Evolutionary conservation across 2,797 vertebrate genomes (phyloP).

Genomic region (Botia almorhae): DNA sequence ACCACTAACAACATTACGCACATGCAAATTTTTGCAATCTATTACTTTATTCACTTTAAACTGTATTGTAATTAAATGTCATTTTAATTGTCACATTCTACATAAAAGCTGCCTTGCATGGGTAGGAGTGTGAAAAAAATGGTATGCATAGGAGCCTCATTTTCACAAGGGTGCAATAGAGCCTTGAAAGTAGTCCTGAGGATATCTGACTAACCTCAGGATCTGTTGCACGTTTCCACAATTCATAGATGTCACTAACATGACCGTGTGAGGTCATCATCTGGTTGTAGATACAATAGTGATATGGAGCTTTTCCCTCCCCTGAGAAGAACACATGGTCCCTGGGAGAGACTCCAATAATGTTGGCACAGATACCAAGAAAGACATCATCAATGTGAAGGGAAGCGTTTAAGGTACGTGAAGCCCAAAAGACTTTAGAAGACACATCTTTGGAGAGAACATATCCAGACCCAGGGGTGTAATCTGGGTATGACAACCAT

Average conservation of each 20-base stretch:
- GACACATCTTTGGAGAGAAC: constrained; percentile 89
- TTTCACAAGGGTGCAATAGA: constrained; percentile 88
- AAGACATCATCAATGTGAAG: constrained; percentile 97
- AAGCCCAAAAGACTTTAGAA: constrained; percentile 86
- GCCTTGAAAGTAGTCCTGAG: constrained; percentile 78
- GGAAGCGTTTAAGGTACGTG: constrained; percentile 87
- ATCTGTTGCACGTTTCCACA: constrained; percentile 87
- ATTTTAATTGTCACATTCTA: constrained; percentile 62
- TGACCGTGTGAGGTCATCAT: constrained; percentile 98
- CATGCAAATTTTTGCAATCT: too few species aligned
- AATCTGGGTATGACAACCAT: constrained; percentile 93
- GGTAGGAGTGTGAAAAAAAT: constrained; percentile 79
- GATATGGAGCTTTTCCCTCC: constrained; percentile 89
- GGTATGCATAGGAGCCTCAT: constrained; percentile 86
- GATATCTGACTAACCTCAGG: constrained; percentile 78
- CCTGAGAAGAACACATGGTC: constrained; percentile 90
- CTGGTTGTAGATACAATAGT: constrained; percentile 90
- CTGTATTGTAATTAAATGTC: too few species aligned
- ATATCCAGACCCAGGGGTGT: constrained; percentile 92
- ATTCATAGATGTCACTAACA: constrained; percentile 80
- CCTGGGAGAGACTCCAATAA: constrained; percentile 86
- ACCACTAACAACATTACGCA: neutral
- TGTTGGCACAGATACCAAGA: constrained; percentile 94
- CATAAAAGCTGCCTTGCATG: constrained; percentile 89
- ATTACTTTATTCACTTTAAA: too few species aligned